Base-by-base conservation (phyloP, 2,888 invertebrate species). In the Smittia sp. region DNA sequence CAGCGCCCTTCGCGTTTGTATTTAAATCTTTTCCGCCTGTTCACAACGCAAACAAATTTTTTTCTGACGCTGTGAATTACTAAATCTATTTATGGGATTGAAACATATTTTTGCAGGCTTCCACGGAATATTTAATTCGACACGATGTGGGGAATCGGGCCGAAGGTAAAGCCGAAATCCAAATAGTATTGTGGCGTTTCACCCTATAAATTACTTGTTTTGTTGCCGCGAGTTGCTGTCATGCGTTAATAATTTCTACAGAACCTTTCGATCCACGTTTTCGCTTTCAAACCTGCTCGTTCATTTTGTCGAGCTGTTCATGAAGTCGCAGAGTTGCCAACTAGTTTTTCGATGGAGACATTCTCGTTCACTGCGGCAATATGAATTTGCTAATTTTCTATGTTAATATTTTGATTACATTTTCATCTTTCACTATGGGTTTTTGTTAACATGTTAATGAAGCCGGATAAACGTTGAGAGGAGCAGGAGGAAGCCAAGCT, bases 401-500 rank as follows among this genome's bases (percentile, higher is more conserved):
- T 46, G 46, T 15, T 46, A 46, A 46, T 46, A 46, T 46, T 46
- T 46, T 46, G 46, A 46, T 46, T 46, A 46, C 46, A 46, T 46
- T 46, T 46, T 46, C 46, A 13, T 46, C 46, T 11, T 15, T 46
- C 2, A n/a, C 11, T 46, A n/a, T 11, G 3, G 46, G 46, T n/a
- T 46, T 46, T 46, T 46, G 46, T 46, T 46, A n/a, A n/a, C 46
- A 46, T 46, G 13, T 46, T 46, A 13, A 46, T 46, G 13, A 46
- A 13, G n/a, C 46, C n/a, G 46, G n/a, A n/a, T n/a, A n/a, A n/a
- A n/a, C n/a, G n/a, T n/a, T n/a, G n/a, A n/a, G n/a, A 6, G 15
- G 15, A 46, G 46, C 46, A n/a, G 46, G 15, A 39, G 13, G 39
- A 9, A 39, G 13, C 39, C 39, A 39, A 39, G 39, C 39, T n/a